Percentiles rank a stretch among this genome's conserved stretches.
phyloP scores from a whole-genome alignment of 1,140 invertebrate species.

The Nylanderia fulva region DNA sequence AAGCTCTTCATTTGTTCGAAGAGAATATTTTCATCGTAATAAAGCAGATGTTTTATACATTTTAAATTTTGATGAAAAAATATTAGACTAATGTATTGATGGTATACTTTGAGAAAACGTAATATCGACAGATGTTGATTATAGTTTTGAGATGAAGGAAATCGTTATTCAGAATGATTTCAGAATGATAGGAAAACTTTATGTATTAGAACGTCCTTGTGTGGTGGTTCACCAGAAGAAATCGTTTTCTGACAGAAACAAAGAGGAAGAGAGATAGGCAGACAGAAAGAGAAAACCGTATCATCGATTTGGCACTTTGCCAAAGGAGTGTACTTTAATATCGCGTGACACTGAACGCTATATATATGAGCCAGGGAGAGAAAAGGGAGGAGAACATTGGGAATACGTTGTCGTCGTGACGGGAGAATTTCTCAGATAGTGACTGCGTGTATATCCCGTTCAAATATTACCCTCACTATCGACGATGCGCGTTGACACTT shows the following conservation, averaged over 20 bases:
- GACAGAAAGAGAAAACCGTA: constrained; percentile 20
- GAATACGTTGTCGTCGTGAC: constrained; percentile 58
- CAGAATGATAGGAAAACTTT: background rate
- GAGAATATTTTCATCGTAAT: constrained; percentile 5
- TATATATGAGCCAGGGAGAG: constrained; percentile 26
- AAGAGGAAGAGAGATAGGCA: background rate
- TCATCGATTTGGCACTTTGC: constrained; percentile 64
- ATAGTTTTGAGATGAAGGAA: background rate
- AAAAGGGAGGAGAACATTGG: constrained; percentile 32
- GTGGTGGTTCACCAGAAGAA: constrained; percentile 13
- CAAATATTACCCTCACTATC: constrained; percentile 53
- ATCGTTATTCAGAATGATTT: background rate
- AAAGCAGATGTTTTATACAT: background rate
- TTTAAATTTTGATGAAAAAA: background rate
- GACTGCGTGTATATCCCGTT: constrained; percentile 23
- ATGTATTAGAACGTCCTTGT: constrained; percentile 5
- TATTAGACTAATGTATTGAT: background rate
- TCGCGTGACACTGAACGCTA: constrained; percentile 61
- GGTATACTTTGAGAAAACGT: background rate
- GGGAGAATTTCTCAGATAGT: constrained; percentile 23
- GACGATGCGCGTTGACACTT: constrained; percentile 32
- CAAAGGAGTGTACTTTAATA: constrained; percentile 71
- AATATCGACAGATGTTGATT: constrained; percentile 42
- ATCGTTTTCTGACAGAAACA: constrained; percentile 43
- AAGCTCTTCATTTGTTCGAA: background rate